Evolutionary conservation across 2,113 vertebrate genomes (phyloP), one percentile per base, ranked within the genome.

Genomic region (Gymnarchus niloticus): DNA sequence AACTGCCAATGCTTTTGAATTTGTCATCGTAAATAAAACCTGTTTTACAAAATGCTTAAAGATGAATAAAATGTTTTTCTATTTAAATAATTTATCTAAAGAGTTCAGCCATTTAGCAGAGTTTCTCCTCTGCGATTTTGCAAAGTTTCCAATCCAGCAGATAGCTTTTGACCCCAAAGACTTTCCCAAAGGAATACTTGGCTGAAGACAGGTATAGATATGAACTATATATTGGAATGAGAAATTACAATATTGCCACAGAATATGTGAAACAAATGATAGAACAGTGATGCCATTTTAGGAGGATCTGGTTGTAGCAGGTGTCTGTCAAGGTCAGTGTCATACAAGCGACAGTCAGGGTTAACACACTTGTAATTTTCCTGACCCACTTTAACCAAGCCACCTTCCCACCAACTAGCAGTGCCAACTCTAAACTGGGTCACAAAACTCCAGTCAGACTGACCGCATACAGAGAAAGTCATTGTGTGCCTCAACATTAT

Each of bases 371-470:
- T 49, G 37, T 61, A 41, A 57, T 65, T 54, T 46, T 84, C n/a
- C 83, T 84, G 83, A 85, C 84, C 84, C 84, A 85, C 48, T 85
- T 76, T 54, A 85, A 54, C 84, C 28, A 76, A 76, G 48, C 61
- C 65, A 73, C 76, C 83, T 61, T 46, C 57, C 83, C 51, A 56
- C 84, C 37, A 56, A 78, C 51, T 73, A 56, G 49, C 52, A 14
- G 84, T 57, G 73, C 69, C 51, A 77, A 5, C 23, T 85, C 23
- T 41, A 85, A 85, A 85, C 69, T 85, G 73, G 84, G 84, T 85
- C 73, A 85, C 33, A 77, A 41, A 80, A 80, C 73, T 41, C 73
- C 19, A 25, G 69, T 56, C 84, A 85, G 84, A 73, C 69, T 80
- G 84, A 85, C 84, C 84, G 52, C 73, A 57, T 77, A 80, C 37